Evolutionary conservation across 2,888 invertebrate genomes (phyloP), one percentile per base, ranked within the genome.

Genomic region (Caenorhabditis wallacei): DNA sequence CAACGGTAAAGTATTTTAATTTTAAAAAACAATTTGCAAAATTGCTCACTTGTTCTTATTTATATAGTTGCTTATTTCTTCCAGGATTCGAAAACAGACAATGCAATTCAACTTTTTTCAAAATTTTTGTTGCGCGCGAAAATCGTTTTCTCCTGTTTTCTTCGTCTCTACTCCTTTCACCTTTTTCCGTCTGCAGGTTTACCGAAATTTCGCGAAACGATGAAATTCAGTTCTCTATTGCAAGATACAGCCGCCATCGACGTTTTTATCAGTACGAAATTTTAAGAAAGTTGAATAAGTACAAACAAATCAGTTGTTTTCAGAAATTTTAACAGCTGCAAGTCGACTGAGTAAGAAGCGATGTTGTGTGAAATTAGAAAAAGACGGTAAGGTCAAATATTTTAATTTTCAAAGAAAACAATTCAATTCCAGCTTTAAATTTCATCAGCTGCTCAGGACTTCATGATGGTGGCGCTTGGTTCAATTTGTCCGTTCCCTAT

Each of bases 391-490:
- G 18, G 7, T 2, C 4, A 43, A 43, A 43, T 5, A 30, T 30
- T 30, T 30, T 13, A 16, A 8, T 24, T 59, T 3, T 56, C 7
- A 18, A 5, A n/a, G 7, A 53, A 51, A 3, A 20, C 35, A 3
- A 43, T 40, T 1, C 8, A 40, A n/a, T 64, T 63, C 37, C 48
- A 72, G 80, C 66, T 8, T 11, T 81, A 0, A 64, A 63, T 18
- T 81, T 81, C 43, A 75, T 81, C 64, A 75, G 81, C 22, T 51
- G 69, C 35, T 59, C 81, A 0, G 75, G 75, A 3, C 69, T 81
- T 48, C 80, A 80, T 48, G 75, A 81, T 56, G 81, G 81, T 18
- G 66, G 81, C 8, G 69, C 70, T 1, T 81, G 81, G 81, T 81
- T 81, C 35, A 64, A 35, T 57, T 40, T 81, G 10, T 11, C 64